Base-by-base conservation (phyloP, 2,113 vertebrate genomes). In the Chaenocephalus aceratus region DNA sequence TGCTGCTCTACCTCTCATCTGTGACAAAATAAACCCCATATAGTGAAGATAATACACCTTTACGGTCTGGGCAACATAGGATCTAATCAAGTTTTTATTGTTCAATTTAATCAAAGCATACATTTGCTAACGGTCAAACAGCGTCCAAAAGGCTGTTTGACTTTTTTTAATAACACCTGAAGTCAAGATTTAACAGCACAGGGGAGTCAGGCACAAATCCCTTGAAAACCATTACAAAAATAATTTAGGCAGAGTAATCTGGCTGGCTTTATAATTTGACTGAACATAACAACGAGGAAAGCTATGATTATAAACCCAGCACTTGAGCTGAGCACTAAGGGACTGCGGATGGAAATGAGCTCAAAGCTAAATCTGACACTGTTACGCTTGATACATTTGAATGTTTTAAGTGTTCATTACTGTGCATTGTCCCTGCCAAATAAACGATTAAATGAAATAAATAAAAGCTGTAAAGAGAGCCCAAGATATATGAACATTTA, bases 181-280 rank as follows among this genome's bases (percentile, higher is more conserved):
- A 77, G 64, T 57, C 53, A 89, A 71, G 54, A 75, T 86, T 80
- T 64, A 77, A 52, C 16, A 51, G 45, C 56, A 49, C 14, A 56
- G 36, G 65, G 14, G 16, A 66, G 75, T 15, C 18, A 72, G 49
- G 78, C 34, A 74, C 44, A 23, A 6, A n/a, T 49, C n/a, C 6
- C 18, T 12, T 16, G 57, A 14, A 69, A 72, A 41, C 48, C 7
- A 5, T 34, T 6, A 9, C 52, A 59, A 70, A 70, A 36, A 10
- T 62, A 8, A 74, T 59, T 62, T 77, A 45, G 12, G 52, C 18
- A 64, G 9, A 16, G 61, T 71, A 9, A 78, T 76, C 41, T 44
- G 75, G 71, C 36, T 81, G 64, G 41, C 36, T 53, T 69, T 72
- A 77, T 69, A 67, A 71, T 71, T 71, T 58, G 61, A 71, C 60